phyloP scores from a whole-genome alignment of 2,113 vertebrate species.

The Cyprinodon brontotheroides region DNA sequence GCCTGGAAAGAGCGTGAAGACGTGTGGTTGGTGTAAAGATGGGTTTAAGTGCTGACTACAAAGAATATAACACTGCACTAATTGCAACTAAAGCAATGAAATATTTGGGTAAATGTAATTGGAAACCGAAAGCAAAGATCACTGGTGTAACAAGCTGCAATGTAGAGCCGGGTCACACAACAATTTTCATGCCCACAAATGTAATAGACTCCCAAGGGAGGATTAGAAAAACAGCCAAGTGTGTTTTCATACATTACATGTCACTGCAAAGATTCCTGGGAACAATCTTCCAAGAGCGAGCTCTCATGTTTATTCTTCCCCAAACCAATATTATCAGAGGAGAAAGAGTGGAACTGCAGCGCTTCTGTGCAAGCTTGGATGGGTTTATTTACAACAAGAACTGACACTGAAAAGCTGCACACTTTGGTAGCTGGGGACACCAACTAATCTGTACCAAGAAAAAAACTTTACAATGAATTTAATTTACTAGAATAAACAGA shows the following conservation, averaged over 20 bases:
- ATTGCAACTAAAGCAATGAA: constrained; percentile 60
- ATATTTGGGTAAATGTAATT: constrained; percentile 54
- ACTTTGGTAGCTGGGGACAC: constrained; percentile 31
- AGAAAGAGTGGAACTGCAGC: constrained; percentile 15
- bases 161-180: constrained; percentile 53
- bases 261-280: constrained; percentile 65
- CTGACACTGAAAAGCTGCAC: constrained; percentile 32
- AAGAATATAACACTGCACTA: constrained; percentile 42
- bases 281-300: constrained; percentile 42
- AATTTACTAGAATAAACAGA: constrained; percentile 72
- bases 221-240: constrained; percentile 63
- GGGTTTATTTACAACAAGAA: constrained; percentile 55
- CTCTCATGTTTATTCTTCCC: constrained; percentile 44
- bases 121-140: constrained; percentile 60
- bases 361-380: constrained; percentile 16
- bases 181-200: constrained; percentile 56
- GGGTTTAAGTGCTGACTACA: constrained; percentile 29
- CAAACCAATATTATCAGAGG: constrained; percentile 30
- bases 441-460: constrained; percentile 24
- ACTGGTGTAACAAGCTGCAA: constrained; percentile 53
- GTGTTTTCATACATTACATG: constrained; percentile 69
- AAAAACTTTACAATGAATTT: constrained; percentile 44
- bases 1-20: background rate
- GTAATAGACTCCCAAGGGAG: constrained; percentile 67
- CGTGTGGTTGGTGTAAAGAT: constrained; percentile 5